Evolutionary conservation across 2,797 vertebrate species (phyloP), one percentile per base, ranked within the genome.

Genomic region (Champsocephalus gunnari): DNA sequence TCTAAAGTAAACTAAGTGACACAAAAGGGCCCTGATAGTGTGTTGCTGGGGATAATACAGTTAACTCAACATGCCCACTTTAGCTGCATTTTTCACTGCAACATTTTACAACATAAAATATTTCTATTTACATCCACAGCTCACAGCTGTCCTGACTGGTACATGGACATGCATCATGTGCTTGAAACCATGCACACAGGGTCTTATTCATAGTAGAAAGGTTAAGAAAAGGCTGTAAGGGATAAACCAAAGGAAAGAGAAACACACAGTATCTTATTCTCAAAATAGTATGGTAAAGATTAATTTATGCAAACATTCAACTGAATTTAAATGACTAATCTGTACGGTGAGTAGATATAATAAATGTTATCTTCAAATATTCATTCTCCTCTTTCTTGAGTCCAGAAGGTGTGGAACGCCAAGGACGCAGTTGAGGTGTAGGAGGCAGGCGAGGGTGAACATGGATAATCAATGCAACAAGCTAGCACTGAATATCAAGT

Each of bases 401-500:
- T 83, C 73, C 80, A 82, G 86, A 79, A 75, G 84, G 83, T 79
- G 59, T 48, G 17, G 49, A 69, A 51, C 19, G 9, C 80, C 80
- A 89, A 90, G 88, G 91, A 91, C 88, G 82, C 60, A 85, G 79
- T 14, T 71, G 71, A 81, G 72, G 88, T 60, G 85, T 79, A 71
- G 86, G 87, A 92, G 82, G 83, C 34, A 79, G 79, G 66, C 57
- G 56, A 85, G 74, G 72, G 63, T 71, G 82, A 86, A 73, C 70
- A 66, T 41, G 38, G 79, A 91, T 87, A 91, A 92, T 92, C 89
- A 84, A 91, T 90, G 78, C 90, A 92, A 88, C 79, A 81, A 82
- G 71, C 71, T 63, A 75, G 69, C 77, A 10, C 77, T 90, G 89
- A 89, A 91, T 91, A 88, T 81, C 70, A 90, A 92, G 79, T 86